Conservation (phyloP, 2,113 vertebrate species). For the Halichoeres trimaculatus region DNA sequence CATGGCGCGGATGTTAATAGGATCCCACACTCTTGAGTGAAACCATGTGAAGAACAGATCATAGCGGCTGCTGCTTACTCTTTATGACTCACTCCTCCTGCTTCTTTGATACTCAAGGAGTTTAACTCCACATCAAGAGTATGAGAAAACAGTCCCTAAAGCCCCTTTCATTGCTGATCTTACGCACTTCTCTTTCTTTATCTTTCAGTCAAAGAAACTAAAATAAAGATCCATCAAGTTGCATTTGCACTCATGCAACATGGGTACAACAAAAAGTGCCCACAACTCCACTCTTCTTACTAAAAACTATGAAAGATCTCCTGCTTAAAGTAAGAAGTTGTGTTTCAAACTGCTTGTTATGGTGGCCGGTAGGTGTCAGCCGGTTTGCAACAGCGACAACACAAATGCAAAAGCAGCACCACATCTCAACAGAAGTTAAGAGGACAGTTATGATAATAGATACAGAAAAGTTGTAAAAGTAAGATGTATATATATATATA, state of each 20-base stretch:
- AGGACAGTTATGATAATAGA: too few species aligned
- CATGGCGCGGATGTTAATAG: conserved; percentile 35
- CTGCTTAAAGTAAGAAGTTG: too few species aligned
- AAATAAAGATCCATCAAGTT: conserved; percentile 5
- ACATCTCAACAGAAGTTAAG: too few species aligned
- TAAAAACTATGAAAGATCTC: too few species aligned
- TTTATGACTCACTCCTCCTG: conserved; percentile 55
- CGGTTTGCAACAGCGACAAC: too few species aligned
- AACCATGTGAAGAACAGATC: conserved; percentile 38
- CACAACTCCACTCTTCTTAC: too few species aligned
- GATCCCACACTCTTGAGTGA: conserved; percentile 24
- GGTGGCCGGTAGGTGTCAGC: too few species aligned
- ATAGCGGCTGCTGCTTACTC: conserved; percentile 46
- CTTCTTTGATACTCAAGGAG: conserved; percentile 37
- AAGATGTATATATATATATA: too few species aligned
- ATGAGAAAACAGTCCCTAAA: conserved; percentile 11
- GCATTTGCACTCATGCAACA: background rate
- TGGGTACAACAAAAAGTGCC: too few species aligned
- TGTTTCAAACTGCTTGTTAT: too few species aligned
- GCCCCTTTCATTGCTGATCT: conserved; percentile 15
- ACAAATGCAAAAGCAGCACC: too few species aligned
- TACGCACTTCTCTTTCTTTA: conserved; percentile 15
- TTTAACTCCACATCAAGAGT: conserved; percentile 55
- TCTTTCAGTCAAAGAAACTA: background rate
- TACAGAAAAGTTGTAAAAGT: too few species aligned